These are phyloP conservation scores for Trochalopteron elliotii DNA, from an alignment of 2,113 vertebrate genomes.

Conservation along the genomic window DNA sequence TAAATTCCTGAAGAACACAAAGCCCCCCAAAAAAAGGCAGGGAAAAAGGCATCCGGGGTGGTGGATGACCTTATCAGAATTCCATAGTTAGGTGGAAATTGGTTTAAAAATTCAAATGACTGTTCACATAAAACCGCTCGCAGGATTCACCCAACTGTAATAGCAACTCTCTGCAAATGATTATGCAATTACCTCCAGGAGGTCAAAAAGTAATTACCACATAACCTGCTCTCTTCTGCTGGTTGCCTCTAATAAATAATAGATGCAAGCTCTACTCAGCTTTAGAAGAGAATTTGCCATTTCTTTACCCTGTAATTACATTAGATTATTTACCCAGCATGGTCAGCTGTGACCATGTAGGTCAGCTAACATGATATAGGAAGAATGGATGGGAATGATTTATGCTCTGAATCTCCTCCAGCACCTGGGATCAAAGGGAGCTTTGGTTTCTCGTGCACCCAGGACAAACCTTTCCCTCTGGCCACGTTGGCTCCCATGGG, in stretches of 20 bases:
- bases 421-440: background rate
- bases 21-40: background rate
- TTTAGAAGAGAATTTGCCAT: slow-evolving; percentile 40
- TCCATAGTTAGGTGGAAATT: slow-evolving; percentile 45
- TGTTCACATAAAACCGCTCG: slow-evolving; percentile 51
- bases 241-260: slow-evolving; percentile 62
- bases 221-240: slow-evolving; percentile 66
- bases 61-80: slow-evolving; percentile 19
- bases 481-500: fast-evolving
- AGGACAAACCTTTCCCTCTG: background rate
- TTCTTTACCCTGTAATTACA: slow-evolving; percentile 55
- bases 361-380: background rate
- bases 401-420: background rate
- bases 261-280: slow-evolving; percentile 38
- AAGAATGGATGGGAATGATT: slow-evolving; percentile 6
- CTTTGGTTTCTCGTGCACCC: background rate
- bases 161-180: slow-evolving; percentile 67
- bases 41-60: background rate
- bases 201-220: slow-evolving; percentile 74
- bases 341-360: slow-evolving; percentile 50
- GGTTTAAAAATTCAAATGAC: slow-evolving; percentile 65
- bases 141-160: slow-evolving; percentile 63
- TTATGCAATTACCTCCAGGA: slow-evolving; percentile 73
- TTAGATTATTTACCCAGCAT: slow-evolving; percentile 60
- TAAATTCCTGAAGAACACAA: background rate